Base-by-base conservation (phyloP, 2,888 invertebrate genomes). In the Drosophila phalerata region DNA sequence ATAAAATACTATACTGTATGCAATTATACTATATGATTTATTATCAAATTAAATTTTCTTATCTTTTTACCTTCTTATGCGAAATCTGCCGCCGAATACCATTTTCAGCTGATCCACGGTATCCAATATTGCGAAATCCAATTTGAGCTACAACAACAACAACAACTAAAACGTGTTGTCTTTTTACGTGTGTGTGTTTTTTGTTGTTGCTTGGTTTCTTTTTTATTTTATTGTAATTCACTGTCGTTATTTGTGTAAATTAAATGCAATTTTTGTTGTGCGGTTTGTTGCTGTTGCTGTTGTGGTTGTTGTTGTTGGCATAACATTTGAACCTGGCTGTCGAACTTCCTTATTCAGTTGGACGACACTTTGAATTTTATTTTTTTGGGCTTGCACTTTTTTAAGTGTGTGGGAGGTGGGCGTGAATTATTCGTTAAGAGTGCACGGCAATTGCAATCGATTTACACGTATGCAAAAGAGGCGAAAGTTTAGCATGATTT, bases 21-120 rank as follows among this genome's bases (percentile, higher is more conserved):
- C 43, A 55, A 43, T 43, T 37, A 47, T 25, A 57, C 13, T 28
- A 17, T 17, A 28, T 37, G 43, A 47, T 57, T 57, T 57, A 47
- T 56, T 34, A 25, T 45, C 22, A 25, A 25, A 43, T 52, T 34
- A 43, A 28, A 42, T 19, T 49, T 22, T 52, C 22, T 37, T 51
- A 45, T 63, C 32, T 30, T 75, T 88, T 88, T 92, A 92, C 92
- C 92, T 92, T 92, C 92, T 90, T 77, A 92, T 91, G 79, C 92
- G 92, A 91, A 92, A 92, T 88, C 92, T 92, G 87, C 92, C 93
- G 83, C 92, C 92, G 86, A 92, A 92, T 79, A 92, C 92, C 92
- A 92, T 92, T 87, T 92, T 92, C 86, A 91, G 83, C 77, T 89
- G 90, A 80, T 85, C 81, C 58, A 88, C 88, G 74, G 88, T 84